Conservation (phyloP, 2,797 vertebrate species). For the Denticeps clupeoides region DNA sequence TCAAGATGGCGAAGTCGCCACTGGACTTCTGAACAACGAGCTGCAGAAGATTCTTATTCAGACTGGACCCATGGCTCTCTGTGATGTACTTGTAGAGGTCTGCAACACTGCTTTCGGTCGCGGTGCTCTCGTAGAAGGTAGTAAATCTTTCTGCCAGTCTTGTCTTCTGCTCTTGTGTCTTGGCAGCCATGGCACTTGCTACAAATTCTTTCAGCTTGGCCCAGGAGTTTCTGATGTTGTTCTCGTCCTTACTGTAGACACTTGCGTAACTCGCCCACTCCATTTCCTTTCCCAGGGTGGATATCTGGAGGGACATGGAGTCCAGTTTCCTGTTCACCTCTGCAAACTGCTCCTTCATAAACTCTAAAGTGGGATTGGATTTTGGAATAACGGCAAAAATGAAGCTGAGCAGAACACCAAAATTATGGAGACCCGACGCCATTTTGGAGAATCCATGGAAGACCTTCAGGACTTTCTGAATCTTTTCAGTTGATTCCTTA, state of each 20-base stretch:
- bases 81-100: constrained; percentile 5
- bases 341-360: constrained; percentile 2
- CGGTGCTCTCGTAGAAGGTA: not conserved
- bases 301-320: not conserved
- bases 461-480: not conserved
- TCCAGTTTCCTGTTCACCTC: constrained; percentile 8
- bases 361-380: not conserved
- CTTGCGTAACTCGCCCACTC: constrained; percentile 7
- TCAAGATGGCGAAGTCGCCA: not conserved
- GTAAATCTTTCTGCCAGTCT: constrained; percentile 10
- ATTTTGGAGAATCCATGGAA: not conserved
- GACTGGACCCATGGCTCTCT: too few species aligned
- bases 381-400: constrained; percentile 2
- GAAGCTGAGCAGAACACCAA: not conserved
- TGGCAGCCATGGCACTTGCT: not conserved
- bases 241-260: constrained; percentile 7
- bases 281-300: not conserved
- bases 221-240: constrained; percentile 15
- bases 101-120: constrained; percentile 6
- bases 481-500: not conserved
- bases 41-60: not conserved
- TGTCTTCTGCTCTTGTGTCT: not conserved
- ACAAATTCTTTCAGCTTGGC: constrained; percentile 4
- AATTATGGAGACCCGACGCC: constrained; percentile 3
- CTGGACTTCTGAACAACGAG: not conserved